Base-by-base conservation (phyloP, 2,797 vertebrate genomes). In the Silurus aristotelis region DNA sequence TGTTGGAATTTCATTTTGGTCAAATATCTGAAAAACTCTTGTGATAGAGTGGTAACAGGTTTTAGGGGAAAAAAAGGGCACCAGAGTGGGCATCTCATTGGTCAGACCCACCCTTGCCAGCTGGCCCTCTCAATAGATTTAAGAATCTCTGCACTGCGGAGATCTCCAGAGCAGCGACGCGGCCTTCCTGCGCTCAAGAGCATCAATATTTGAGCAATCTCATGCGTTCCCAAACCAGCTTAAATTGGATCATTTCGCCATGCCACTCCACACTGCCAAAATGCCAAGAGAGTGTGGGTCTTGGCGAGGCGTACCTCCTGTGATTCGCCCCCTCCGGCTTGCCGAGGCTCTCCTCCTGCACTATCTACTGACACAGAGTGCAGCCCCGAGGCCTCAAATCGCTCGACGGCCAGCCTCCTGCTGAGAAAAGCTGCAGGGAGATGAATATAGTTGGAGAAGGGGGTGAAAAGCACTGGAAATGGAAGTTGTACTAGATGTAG, bases 151-250 rank as follows among this genome's bases (percentile, higher is more conserved):
- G 87, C 71, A 89, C 88, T 88, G 63, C 15, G 75, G 90, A 90
- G 93, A 93, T 93, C 92, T 90, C 90, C 86, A 89, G 92, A 92
- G 93, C 93, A 89, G 91, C 89, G 90, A 90, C 73, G 72, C 66
- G 77, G 76, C 75, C 81, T 86, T 87, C 83, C 80, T 86, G 63
- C 70, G 56, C 87, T 75, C 71, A 84, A 86, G 93, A 91, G 94
- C 94, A 94, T 92, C 94, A 95, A 95, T 95, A 95, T 95, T 95
- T 95, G 95, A 95, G 95, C 95, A 95, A 95, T 94, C 95, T 94
- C 90, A 93, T 89, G 90, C 92, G 87, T 93, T 95, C 92, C 92
- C 94, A 89, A 93, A 95, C 94, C 93, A 92, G 94, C 95, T 96
- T 95, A 96, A 95, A 95, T 94, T 94, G 95, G 95, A 96, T 95